Percentiles rank a stretch among this genome's conserved stretches.
phyloP scores from a whole-genome alignment of 2,888 invertebrate genomes.

The Catocala fraxini region DNA sequence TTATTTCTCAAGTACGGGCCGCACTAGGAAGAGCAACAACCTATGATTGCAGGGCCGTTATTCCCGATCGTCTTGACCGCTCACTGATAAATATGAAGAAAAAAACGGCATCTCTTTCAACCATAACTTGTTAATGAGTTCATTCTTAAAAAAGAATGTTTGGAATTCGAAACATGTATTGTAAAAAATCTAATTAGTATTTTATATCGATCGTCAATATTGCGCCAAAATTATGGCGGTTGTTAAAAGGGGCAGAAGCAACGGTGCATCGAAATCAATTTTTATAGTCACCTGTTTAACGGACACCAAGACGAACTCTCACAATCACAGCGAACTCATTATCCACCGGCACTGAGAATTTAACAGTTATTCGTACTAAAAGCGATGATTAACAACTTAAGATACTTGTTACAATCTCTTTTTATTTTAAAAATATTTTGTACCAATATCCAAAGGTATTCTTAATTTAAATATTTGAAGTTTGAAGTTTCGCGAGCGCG shows the following conservation, averaged over 20 bases:
- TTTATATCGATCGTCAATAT: slow-evolving; percentile 44
- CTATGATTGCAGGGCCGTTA: slow-evolving; percentile 87
- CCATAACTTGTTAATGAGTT: slow-evolving; percentile 46
- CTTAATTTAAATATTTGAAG: slow-evolving; percentile 57
- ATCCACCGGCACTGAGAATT: slow-evolving; percentile 78
- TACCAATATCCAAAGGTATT: slow-evolving; percentile 41
- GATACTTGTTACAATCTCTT: slow-evolving; percentile 33
- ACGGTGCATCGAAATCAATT: slow-evolving; percentile 66
- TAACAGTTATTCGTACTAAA: slow-evolving; percentile 82
- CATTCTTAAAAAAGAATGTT: slow-evolving; percentile 41
- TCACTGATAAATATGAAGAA: slow-evolving; percentile 68
- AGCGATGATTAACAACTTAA: slow-evolving; percentile 67
- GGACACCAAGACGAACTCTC: slow-evolving; percentile 74
- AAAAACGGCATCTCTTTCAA: slow-evolving; percentile 56
- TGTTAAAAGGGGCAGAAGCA: slow-evolving; percentile 57
- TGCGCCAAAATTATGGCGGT: slow-evolving; percentile 48
- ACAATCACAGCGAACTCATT: slow-evolving; percentile 84
- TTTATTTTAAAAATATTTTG: slow-evolving; percentile 34
- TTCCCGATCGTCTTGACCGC: slow-evolving; percentile 77
- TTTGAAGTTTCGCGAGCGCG: slow-evolving; percentile 72
- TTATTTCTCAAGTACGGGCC: slow-evolving; percentile 70
- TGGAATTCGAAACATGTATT: slow-evolving; percentile 35
- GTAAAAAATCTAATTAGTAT: slow-evolving; percentile 51
- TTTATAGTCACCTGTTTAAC: slow-evolving; percentile 83
- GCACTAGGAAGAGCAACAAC: slow-evolving; percentile 85